Conservation (phyloP, 1,140 invertebrate species). For the Sesamia nonagrioides region DNA sequence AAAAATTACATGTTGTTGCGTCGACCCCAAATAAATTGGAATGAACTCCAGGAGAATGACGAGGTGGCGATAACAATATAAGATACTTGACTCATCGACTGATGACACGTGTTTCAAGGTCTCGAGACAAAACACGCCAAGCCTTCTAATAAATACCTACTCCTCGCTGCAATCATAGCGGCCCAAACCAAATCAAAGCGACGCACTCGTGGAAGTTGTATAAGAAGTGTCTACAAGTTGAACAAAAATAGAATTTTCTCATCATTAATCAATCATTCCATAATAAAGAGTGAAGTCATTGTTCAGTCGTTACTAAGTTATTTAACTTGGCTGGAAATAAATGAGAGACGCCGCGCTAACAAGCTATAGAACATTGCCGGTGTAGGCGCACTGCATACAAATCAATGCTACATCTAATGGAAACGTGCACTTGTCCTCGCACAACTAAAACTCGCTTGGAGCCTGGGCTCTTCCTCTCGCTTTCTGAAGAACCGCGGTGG, state of each 20-base stretch:
- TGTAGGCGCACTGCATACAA: constrained; percentile 56
- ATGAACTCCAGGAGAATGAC: no score
- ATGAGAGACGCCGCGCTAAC: constrained; percentile 19
- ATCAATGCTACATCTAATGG: constrained; percentile 62
- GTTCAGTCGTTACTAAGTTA: no score
- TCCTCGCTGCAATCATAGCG: background rate
- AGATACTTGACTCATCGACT: no score
- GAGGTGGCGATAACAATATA: no score
- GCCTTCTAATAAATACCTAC: no score
- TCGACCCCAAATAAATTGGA: no score
- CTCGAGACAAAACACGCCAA: no score
- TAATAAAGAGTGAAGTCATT: no score
- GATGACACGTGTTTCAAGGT: no score
- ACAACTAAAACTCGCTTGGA: constrained; percentile 81
- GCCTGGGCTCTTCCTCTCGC: constrained; percentile 83
- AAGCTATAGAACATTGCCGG: background rate
- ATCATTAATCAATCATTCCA: constrained; percentile 11
- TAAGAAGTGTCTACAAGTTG: background rate
- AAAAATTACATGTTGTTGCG: no score
- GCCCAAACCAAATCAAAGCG: background rate
- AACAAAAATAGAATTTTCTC: background rate
- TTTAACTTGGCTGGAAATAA: constrained; percentile 1
- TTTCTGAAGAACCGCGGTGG: constrained; percentile 78
- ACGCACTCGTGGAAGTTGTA: background rate
- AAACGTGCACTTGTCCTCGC: constrained; percentile 79